Conservation (phyloP, 2,888 invertebrate genomes). For the Chrysotoxum bicinctum region DNA sequence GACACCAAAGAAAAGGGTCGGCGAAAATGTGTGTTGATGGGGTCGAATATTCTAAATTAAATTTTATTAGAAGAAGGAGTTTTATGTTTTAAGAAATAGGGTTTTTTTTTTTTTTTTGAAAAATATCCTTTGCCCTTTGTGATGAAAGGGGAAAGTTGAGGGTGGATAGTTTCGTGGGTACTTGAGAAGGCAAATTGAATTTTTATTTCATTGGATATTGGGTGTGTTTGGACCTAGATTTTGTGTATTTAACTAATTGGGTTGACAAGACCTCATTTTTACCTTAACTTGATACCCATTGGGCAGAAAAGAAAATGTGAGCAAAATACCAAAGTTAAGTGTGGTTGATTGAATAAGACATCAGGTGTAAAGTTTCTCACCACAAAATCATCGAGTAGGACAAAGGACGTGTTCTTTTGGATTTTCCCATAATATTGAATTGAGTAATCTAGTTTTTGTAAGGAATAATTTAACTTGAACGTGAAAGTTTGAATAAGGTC, state of each 20-base stretch:
- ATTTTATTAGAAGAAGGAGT: not conserved
- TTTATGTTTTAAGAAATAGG: not conserved
- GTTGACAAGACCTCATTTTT: conserved; percentile 14
- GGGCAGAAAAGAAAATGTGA: not conserved
- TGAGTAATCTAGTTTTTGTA: not conserved
- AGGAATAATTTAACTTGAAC: not conserved
- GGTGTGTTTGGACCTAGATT: not conserved
- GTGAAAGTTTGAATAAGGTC: not conserved
- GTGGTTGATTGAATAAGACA: not conserved
- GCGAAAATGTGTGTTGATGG: not conserved
- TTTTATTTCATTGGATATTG: conserved; percentile 24
- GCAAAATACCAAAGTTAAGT: not conserved
- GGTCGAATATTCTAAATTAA: conserved; percentile 18
- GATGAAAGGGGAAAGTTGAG: not conserved
- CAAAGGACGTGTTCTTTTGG: not conserved
- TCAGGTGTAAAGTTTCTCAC: conserved; percentile 25
- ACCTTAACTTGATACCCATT: not conserved
- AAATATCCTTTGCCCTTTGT: not conserved
- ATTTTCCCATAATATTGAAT: not conserved
- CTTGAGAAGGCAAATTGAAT: conserved; percentile 16
- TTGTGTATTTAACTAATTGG: conserved; percentile 31
- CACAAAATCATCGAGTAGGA: not conserved
- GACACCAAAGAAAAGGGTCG: not conserved
- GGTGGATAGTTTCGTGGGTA: not conserved
- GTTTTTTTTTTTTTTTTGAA: not conserved